Conservation (phyloP, 2,888 invertebrate species). For the Trilocha varians region DNA sequence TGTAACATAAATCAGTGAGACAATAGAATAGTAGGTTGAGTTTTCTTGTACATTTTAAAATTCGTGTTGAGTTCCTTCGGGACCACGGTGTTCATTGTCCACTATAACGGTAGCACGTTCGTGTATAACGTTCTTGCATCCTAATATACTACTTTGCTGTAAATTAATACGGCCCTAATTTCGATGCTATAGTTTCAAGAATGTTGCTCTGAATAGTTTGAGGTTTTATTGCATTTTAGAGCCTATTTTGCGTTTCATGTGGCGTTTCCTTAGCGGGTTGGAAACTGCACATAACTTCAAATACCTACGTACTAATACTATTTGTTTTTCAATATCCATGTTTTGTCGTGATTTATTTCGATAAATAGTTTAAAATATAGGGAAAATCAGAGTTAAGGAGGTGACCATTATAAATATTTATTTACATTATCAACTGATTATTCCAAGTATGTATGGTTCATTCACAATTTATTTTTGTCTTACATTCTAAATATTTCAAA, state of each 20-base stretch:
- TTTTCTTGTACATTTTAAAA: slow-evolving; percentile 49
- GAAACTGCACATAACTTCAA: too few relatives aligned
- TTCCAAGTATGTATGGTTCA: too few relatives aligned
- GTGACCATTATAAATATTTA: too few relatives aligned
- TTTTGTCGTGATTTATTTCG: too few relatives aligned
- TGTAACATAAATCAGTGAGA: slow-evolving; percentile 23
- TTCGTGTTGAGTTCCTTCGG: slow-evolving; percentile 50
- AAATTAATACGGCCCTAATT: slow-evolving; percentile 33
- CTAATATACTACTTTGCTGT: slow-evolving; percentile 40
- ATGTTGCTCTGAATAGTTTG: background rate
- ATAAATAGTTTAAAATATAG: too few relatives aligned
- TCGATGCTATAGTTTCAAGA: slow-evolving; percentile 13
- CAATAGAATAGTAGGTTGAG: slow-evolving; percentile 29
- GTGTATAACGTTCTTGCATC: slow-evolving; percentile 34
- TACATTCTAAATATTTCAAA: too few relatives aligned
- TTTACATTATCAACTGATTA: too few relatives aligned
- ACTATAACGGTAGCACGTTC: slow-evolving; percentile 31
- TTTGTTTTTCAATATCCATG: too few relatives aligned
- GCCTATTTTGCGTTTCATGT: background rate
- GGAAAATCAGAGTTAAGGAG: too few relatives aligned
- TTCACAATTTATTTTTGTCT: too few relatives aligned
- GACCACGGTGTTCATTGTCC: slow-evolving; percentile 37
- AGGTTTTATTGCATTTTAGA: background rate
- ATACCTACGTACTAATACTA: too few relatives aligned
- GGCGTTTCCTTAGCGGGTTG: background rate